Evolutionary conservation across 2,888 invertebrate species (phyloP).

Genomic region (Steromphala cineraria): DNA sequence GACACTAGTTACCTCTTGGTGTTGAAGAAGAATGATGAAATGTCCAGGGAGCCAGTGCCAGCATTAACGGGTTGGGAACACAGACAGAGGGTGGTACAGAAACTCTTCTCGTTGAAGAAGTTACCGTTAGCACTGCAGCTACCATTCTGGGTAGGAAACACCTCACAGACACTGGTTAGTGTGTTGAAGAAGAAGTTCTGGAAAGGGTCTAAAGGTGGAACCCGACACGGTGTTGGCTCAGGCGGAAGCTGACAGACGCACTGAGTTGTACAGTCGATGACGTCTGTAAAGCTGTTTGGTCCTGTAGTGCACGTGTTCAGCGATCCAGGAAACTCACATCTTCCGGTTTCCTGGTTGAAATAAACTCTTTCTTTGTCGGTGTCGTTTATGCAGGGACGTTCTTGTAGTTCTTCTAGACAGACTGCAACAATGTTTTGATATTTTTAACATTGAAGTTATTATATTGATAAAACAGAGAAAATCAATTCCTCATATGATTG

Average conservation of each 20-base stretch:
- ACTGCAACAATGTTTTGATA: not conserved
- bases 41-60: too few relatives aligned
- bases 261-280: not conserved
- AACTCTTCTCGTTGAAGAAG: too few relatives aligned
- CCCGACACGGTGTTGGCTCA: not conserved
- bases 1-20: too few relatives aligned
- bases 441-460: too few relatives aligned
- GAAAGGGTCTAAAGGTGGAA: not conserved
- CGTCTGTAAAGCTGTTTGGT: not conserved
- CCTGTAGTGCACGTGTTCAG: not conserved
- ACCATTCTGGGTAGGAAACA: not conserved
- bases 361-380: not conserved
- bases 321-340: not conserved
- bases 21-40: too few relatives aligned
- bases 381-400: not conserved
- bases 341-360: not conserved
- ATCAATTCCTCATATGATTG: too few relatives aligned
- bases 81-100: too few relatives aligned
- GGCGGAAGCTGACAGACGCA: not conserved
- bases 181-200: not conserved
- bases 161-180: not conserved
- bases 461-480: too few relatives aligned
- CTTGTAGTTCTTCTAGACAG: not conserved
- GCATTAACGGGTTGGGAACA: too few relatives aligned
- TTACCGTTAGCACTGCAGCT: too few relatives aligned